Percentiles rank a stretch among this genome's conserved stretches.
phyloP scores from a whole-genome alignment of 2,888 invertebrate species.

The Syrista parreyssii region DNA sequence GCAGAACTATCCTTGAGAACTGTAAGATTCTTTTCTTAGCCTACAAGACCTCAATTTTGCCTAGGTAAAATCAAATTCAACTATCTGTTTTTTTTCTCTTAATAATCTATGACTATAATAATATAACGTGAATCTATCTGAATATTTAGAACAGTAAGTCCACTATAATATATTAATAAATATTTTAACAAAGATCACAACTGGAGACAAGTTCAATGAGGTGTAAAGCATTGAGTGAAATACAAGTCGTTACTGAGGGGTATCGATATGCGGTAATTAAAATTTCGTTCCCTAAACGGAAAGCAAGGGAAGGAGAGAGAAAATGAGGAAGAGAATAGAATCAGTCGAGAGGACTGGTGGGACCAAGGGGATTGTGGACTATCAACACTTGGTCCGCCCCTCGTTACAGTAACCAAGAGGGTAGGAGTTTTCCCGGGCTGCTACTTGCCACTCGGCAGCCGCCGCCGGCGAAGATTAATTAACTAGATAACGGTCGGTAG shows the following conservation, averaged over 20 bases:
- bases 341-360: neutral
- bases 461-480: slow-evolving; percentile 62
- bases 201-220: neutral
- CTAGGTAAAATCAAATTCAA: too few relatives aligned
- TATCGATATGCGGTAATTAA: neutral
- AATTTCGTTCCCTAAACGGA: neutral
- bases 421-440: slow-evolving; percentile 48
- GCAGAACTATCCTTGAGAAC: neutral
- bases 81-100: neutral
- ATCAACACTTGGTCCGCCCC: slow-evolving; percentile 46
- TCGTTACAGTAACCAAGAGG: slow-evolving; percentile 40
- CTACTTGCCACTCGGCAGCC: slow-evolving; percentile 37
- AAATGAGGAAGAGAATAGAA: neutral
- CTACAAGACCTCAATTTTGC: neutral
- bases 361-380: slow-evolving; percentile 17
- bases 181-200: neutral
- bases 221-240: neutral
- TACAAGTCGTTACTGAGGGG: neutral
- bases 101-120: neutral
- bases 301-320: neutral
- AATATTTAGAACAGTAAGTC: neutral
- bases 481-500: slow-evolving; percentile 57
- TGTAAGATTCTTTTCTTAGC: neutral
- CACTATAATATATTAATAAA: neutral
- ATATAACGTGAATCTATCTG: too few relatives aligned